Conservation (phyloP, 2,888 invertebrate genomes). For the Pelosia muscerda region DNA sequence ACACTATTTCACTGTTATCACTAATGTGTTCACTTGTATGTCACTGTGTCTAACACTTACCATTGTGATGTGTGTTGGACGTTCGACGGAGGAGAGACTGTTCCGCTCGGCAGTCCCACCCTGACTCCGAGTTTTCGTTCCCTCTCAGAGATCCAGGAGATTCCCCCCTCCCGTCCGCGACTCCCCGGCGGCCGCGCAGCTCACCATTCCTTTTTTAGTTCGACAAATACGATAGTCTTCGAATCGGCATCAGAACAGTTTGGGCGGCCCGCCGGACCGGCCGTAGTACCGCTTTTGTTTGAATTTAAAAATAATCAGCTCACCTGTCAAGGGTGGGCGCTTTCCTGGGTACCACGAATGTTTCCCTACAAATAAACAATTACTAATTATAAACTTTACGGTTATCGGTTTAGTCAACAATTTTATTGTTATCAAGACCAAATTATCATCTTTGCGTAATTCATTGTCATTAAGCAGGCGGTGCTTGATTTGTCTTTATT, state of each 20-base stretch:
- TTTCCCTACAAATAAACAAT: constrained; percentile 42
- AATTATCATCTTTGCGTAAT: not conserved
- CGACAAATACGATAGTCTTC: constrained; percentile 73
- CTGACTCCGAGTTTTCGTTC: constrained; percentile 80
- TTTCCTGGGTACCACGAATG: constrained; percentile 57
- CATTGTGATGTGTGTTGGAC: constrained; percentile 82
- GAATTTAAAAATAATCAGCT: constrained; percentile 75
- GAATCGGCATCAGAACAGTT: constrained; percentile 72
- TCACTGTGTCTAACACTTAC: constrained; percentile 72
- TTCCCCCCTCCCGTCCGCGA: constrained; percentile 57
- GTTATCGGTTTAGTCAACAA: constrained; percentile 14
- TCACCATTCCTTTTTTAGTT: constrained; percentile 84
- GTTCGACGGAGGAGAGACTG: constrained; percentile 84
- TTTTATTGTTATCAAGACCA: constrained; percentile 6
- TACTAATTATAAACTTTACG: constrained; percentile 40
- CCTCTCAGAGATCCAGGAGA: constrained; percentile 67
- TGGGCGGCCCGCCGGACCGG: constrained; percentile 62
- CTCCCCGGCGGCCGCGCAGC: constrained; percentile 50
- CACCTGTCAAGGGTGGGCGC: constrained; percentile 63
- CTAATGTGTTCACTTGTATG: constrained; percentile 52
- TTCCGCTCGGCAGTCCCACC: constrained; percentile 84
- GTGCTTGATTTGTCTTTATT: not conserved
- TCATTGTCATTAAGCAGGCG: not conserved
- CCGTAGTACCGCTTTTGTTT: constrained; percentile 62
- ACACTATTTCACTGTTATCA: constrained; percentile 35